These are phyloP conservation scores for Cybosia mesomella DNA, from an alignment of 2,888 invertebrate genomes.

Conservation along the genomic window DNA sequence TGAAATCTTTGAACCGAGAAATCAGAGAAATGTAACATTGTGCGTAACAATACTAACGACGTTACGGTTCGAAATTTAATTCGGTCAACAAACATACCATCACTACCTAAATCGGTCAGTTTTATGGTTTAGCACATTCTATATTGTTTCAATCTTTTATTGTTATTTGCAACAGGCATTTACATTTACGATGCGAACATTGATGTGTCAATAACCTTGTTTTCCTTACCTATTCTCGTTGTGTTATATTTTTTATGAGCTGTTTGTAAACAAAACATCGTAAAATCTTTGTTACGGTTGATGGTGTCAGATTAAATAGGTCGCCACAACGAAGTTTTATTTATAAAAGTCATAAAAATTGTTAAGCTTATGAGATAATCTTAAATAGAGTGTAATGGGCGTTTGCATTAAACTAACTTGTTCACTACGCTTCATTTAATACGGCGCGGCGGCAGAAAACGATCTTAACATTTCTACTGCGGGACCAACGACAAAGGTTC, in stretches of 20 bases:
- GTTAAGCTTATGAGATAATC: not conserved
- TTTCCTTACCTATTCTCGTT: conserved; percentile 9
- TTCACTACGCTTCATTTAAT: too few relatives aligned
- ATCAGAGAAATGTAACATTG: too few relatives aligned
- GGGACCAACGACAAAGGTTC: too few relatives aligned
- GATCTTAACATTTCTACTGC: too few relatives aligned
- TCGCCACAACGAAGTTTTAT: conserved; percentile 7
- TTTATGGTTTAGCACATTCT: conserved; percentile 20
- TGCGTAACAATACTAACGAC: not conserved
- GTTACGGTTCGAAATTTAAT: conserved; percentile 12
- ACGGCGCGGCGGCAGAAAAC: too few relatives aligned
- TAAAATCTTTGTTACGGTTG: conserved; percentile 15
- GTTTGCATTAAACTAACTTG: not conserved
- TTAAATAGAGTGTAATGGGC: not conserved
- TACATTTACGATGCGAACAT: conserved; percentile 24
- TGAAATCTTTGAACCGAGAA: too few relatives aligned
- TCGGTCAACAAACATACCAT: conserved; percentile 32
- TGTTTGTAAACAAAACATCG: conserved; percentile 17
- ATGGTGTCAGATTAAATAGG: conserved; percentile 15
- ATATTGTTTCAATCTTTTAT: conserved; percentile 28
- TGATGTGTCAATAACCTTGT: conserved; percentile 28
- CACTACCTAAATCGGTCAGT: conserved; percentile 15
- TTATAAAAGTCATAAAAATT: conserved; percentile 7
- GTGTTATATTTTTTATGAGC: conserved; percentile 7
- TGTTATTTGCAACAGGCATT: conserved; percentile 29